These are phyloP conservation scores for Epinotia ramella DNA, from an alignment of 2,888 invertebrate genomes.

Conservation along the genomic window DNA sequence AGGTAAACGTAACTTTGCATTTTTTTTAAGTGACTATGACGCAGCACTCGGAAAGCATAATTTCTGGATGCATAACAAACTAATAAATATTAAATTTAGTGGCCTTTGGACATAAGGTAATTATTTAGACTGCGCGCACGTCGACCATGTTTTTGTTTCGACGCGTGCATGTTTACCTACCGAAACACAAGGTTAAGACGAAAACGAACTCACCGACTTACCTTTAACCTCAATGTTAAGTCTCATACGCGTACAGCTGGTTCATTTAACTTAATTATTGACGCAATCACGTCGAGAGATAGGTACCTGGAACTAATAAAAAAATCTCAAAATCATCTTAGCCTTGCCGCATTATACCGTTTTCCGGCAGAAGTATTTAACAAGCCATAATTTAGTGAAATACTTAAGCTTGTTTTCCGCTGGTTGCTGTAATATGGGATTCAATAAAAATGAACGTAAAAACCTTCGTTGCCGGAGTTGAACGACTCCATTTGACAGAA, in stretches of 20 bases:
- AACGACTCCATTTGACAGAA: constrained; percentile 1
- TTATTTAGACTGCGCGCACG: background rate
- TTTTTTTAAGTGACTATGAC: too few species aligned
- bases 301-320: constrained; percentile 15
- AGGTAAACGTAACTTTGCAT: too few species aligned
- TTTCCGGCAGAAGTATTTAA: constrained; percentile 29
- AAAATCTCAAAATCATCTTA: constrained; percentile 29
- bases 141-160: constrained; percentile 12
- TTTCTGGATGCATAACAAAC: too few species aligned
- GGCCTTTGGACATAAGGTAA: background rate
- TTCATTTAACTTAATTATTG: constrained; percentile 30
- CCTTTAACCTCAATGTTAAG: constrained; percentile 39
- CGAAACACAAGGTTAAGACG: constrained; percentile 30
- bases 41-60: too few species aligned
- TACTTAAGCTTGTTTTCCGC: constrained; percentile 14
- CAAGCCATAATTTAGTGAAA: constrained; percentile 11
- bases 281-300: constrained; percentile 23
- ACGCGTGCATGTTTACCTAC: constrained; percentile 17
- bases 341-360: constrained; percentile 11
- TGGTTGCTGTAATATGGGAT: background rate
- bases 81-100: too few species aligned
- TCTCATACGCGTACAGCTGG: constrained; percentile 14
- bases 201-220: constrained; percentile 36
- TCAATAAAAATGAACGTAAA: constrained; percentile 4
- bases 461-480: background rate